Percentiles rank a stretch among this genome's conserved stretches.
phyloP scores from a whole-genome alignment of 2,888 invertebrate species.

The Heliconius ismenius region DNA sequence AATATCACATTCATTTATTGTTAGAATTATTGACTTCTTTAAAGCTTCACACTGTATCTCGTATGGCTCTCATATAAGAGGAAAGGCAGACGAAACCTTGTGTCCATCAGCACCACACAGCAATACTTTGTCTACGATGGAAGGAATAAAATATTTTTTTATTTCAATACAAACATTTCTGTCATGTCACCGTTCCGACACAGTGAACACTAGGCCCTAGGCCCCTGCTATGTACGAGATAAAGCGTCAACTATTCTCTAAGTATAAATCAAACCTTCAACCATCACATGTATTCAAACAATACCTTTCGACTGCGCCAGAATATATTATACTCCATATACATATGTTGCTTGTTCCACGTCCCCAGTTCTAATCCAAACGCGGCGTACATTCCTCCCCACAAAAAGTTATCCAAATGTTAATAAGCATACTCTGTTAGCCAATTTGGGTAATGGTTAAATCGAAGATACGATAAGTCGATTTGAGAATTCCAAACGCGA shows the following conservation, averaged over 20 bases:
- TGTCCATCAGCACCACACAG: too few species aligned
- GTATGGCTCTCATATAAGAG: too few species aligned
- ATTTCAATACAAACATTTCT: too few species aligned
- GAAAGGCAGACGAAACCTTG: too few species aligned
- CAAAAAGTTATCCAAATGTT: constrained; percentile 23
- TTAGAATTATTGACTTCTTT: background rate
- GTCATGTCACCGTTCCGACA: too few species aligned
- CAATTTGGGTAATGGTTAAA: constrained; percentile 25
- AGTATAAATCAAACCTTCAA: background rate
- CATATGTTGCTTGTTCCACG: constrained; percentile 6
- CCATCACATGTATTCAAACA: background rate
- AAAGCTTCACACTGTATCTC: background rate
- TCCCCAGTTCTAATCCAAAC: constrained; percentile 14
- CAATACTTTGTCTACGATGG: too few species aligned
- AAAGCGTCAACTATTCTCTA: background rate
- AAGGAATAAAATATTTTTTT: too few species aligned
- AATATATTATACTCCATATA: background rate
- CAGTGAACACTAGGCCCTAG: too few species aligned
- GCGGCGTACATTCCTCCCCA: constrained; percentile 12
- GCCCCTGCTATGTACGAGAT: background rate
- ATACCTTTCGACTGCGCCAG: background rate
- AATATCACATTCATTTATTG: background rate
- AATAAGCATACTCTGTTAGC: constrained; percentile 19
- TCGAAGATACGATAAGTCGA: constrained; percentile 15
- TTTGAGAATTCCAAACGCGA: constrained; percentile 16